Base-by-base conservation (phyloP, 2,888 invertebrate genomes). In the Acronicta alni region DNA sequence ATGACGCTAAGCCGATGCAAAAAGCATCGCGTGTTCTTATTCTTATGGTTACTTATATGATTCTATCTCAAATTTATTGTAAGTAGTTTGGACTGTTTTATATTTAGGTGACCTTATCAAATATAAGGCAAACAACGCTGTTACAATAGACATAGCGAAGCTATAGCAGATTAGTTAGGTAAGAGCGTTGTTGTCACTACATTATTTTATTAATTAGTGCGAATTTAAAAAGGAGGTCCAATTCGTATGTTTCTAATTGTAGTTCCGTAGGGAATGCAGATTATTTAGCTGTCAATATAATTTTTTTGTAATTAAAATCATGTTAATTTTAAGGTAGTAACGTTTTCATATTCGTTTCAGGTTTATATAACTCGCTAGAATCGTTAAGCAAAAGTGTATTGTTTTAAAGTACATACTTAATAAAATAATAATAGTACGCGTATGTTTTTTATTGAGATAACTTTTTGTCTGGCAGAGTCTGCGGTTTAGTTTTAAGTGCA, bases 141-240 rank as follows among this genome's bases (percentile, higher is more conserved):
- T 75, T 66, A 56, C 70, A 55, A 65, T 69, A 75, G 79, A 71
- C 41, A 71, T 78, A 77, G 77, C 75, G 47, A 72, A 66, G 77
- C 79, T 77, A 75, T 84, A 80, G 79, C 69, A 67, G 61, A 41
- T 58, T 77, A 80, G 79, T 52, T 58, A 51, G 66, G 67, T 68
- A 64, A 76, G 76, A 67, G 70, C 79, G 77, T 72, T 71, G 69
- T 67, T 79, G 84, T 82, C 85, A 82, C 68, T 80, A 79, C 82
- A 77, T 81, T 82, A 72, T 82, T 86, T 85, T 85, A 82, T 89
- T 88, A 85, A 85, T 90, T 90, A 92, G 90, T 86, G 89, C 85
- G 89, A 93, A 91, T 89, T 89, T 89, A 86, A 91, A 91, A 92
- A 87, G 84, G 93, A 89, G 93, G 93, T 93, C 93, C 93, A 93